These are phyloP conservation scores for Grammomys surdaster DNA, from an alignment of 2,113 vertebrate species.

Conservation along the genomic window DNA sequence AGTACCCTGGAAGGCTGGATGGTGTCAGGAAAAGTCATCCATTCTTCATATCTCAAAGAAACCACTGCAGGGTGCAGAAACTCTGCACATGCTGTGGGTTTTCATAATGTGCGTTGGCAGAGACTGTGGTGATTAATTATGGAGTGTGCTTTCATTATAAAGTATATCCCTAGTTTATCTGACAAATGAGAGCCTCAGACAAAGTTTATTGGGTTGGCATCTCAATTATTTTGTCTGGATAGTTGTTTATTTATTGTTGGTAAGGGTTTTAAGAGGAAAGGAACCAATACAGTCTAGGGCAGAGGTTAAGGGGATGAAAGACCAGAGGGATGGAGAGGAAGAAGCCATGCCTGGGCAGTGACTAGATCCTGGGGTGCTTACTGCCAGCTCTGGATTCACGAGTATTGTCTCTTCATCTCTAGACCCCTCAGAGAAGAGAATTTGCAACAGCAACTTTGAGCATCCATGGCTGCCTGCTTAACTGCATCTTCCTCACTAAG, in stretches of 20 bases:
- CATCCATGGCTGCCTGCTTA: background rate
- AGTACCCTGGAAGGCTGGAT: background rate
- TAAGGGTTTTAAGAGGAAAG: constrained; percentile 42
- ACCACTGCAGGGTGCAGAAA: constrained; percentile 4
- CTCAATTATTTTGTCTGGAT: constrained; percentile 11
- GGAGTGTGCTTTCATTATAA: background rate
- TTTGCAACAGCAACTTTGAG: background rate
- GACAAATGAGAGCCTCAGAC: constrained; percentile 8
- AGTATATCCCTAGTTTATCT: background rate
- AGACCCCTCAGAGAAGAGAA: constrained; percentile 11
- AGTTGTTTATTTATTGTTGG: background rate
- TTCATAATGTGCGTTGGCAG: background rate
- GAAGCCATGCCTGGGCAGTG: background rate
- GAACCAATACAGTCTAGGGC: background rate
- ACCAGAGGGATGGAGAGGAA: background rate
- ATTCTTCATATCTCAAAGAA: background rate
- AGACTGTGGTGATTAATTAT: constrained; percentile 37
- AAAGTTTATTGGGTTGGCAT: constrained; percentile 45
- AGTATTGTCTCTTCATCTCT: background rate
- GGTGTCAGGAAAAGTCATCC: background rate
- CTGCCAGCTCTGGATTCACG: background rate
- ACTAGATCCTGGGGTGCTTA: background rate
- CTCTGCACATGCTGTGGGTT: background rate
- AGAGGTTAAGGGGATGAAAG: background rate
- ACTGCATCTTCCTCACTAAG: constrained; percentile 21